Evolutionary conservation across 2,888 invertebrate genomes (phyloP), one percentile per base, ranked within the genome.

Genomic region (Vannuccia rotundouncinata): DNA sequence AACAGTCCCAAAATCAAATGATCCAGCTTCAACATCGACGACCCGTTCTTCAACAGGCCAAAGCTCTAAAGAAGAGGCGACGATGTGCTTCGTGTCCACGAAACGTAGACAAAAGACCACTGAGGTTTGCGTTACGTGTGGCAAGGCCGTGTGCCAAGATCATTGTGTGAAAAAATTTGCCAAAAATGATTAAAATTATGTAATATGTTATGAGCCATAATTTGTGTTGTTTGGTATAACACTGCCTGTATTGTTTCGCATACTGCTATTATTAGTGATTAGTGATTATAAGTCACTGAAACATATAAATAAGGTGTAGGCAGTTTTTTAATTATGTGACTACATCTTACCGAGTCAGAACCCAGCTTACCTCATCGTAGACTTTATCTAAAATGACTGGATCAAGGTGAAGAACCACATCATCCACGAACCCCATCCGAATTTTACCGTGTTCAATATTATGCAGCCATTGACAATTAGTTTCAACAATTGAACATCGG

Each of bases 231-330:
- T 66, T 66, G 17, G 66, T 22, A 66, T 66, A 66, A 66, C 66
- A 66, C 66, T 22, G 10, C 66, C 66, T 66, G 66, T 66, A 66
- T 66, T 66, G 66, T 22, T 66, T 66, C 66, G 66, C 25, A 66
- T 66, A 66, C 66, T 66, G 66, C 66, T 17, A 66, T 66, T 66
- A 66, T 66, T 66, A 66, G 66, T 66, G 17, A 66, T 66, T 66
- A 66, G 66, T 66, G 66, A 66, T 66, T 66, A 66, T 5, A 66
- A 66, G 66, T 66, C 66, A 66, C 66, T 66, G 66, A 66, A 22
- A 66, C 66, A 66, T 66, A 66, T 66, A 66, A 66, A 13, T 66
- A 66, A 66, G 66, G 66, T 66, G 66, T 66, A 66, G 2, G 66
- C 10, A 66, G 10, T 5, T 66, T 66, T 22, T 66, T 66, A 66